These are phyloP conservation scores for Gavia stellata DNA, from an alignment of 2,113 vertebrate species.

Conservation along the genomic window DNA sequence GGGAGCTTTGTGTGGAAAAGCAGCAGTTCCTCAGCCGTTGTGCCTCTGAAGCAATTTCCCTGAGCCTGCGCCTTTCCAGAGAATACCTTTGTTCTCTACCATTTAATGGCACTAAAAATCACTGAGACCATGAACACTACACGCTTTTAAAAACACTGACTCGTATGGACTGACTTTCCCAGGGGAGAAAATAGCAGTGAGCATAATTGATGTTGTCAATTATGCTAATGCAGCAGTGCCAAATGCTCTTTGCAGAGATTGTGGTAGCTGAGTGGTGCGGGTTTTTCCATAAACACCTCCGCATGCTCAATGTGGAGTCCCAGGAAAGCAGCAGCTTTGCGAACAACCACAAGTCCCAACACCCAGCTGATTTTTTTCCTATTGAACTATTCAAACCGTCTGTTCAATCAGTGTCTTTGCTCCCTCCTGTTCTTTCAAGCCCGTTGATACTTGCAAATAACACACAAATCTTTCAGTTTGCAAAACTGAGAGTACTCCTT, in stretches of 20 bases:
- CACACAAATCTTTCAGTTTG: neutral
- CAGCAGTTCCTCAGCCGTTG: neutral
- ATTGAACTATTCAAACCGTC: neutral
- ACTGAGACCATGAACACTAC: accelerated
- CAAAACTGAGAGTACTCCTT: accelerated
- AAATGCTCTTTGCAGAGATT: neutral
- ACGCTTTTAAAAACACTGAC: neutral
- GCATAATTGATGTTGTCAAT: slow-evolving; percentile 31
- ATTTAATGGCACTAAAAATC: neutral
- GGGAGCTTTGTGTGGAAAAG: neutral
- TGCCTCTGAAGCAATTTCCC: neutral
- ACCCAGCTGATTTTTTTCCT: neutral
- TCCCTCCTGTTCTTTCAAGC: neutral
- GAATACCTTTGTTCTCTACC: neutral
- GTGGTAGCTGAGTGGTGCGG: neutral
- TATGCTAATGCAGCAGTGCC: slow-evolving; percentile 6
- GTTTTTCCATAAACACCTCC: neutral
- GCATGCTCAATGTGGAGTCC: accelerated
- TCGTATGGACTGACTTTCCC: neutral
- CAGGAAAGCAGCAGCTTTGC: neutral
- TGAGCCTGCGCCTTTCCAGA: neutral
- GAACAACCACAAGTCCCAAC: neutral
- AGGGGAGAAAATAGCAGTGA: neutral
- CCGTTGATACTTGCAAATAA: neutral
- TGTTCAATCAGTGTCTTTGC: neutral